A percentile compares a stretch with the other conserved stretches of the same genome.
phyloP scores from a whole-genome alignment of 1,140 invertebrate species.

The Apis mellifera region Amel_HAv3.1 CM009931.2:3127001-3127500 shows the following conservation, averaged over 20 bases:
- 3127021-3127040: slow-evolving; percentile 9
- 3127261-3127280: neutral
- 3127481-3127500: slow-evolving; percentile 81
- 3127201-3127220: slow-evolving; percentile 3
- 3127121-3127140: neutral
- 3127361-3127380: too few species aligned
- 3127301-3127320: too few species aligned
- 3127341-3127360: neutral
- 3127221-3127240: slow-evolving; percentile 23
- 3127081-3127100: neutral
- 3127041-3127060: slow-evolving; percentile 20
- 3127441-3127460: slow-evolving; percentile 61
- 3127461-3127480: slow-evolving; percentile 79
- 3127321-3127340: slow-evolving; percentile 31
- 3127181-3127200: neutral
- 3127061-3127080: slow-evolving; percentile 1
- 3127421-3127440: slow-evolving; percentile 11
- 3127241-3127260: neutral
- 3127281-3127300: neutral
- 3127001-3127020: neutral
- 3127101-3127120: neutral
- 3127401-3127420: neutral
- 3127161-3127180: neutral
- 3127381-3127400: neutral
- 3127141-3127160: slow-evolving; percentile 1